Percentiles rank a stretch among this genome's conserved stretches.
Conservation (phyloP, 1,140 invertebrate genomes). For the Anoplolepis gracilipes region DNA sequence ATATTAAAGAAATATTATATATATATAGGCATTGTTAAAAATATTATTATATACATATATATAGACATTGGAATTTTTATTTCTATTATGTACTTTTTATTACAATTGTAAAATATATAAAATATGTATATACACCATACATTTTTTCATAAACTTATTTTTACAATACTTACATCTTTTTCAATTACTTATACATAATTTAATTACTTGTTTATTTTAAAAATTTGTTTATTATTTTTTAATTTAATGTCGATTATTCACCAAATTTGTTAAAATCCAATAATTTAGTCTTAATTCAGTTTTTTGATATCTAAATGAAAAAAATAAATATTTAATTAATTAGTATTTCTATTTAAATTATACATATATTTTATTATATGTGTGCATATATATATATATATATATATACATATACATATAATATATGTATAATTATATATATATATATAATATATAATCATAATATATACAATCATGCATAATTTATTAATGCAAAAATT, state of each 20-base stretch:
- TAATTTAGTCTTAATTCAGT: neutral
- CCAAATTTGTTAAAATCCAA: neutral
- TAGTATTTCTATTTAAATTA: neutral
- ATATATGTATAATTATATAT: no score
- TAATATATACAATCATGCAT: no score
- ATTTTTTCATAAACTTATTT: neutral
- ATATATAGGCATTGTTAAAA: neutral
- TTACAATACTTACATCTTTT: neutral
- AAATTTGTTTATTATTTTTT: neutral
- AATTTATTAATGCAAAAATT: neutral
- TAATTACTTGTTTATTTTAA: neutral
- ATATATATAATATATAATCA: no score
- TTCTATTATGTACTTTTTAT: neutral
- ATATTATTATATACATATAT: neutral
- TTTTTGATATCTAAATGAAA: constrained; percentile 20
- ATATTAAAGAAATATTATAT: neutral
- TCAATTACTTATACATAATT: neutral
- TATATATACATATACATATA: no score
- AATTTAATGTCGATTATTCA: neutral
- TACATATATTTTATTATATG: neutral
- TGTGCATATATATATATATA: no score
- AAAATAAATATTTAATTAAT: constrained; percentile 1
- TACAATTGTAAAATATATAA: neutral
- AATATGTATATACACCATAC: neutral
- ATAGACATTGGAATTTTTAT: neutral